Evolutionary conservation across 2,888 invertebrate species (phyloP).

Genomic region (Acleris laterana): DNA sequence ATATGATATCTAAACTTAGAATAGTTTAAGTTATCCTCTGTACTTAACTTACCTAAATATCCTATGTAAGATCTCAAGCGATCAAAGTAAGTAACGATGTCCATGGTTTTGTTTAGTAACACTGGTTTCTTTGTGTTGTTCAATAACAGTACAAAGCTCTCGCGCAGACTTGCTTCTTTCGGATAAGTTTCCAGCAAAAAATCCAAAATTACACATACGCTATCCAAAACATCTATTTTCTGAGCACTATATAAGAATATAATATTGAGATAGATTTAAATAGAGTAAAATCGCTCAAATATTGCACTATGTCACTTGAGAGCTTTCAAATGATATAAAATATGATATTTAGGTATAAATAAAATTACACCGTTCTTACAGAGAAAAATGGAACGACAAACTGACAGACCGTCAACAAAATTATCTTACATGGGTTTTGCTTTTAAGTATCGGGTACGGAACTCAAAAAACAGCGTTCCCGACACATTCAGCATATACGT

Average conservation of each 20-base stretch:
- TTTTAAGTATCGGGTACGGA: too few relatives aligned
- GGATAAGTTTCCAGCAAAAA: constrained; percentile 55
- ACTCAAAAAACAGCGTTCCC: too few relatives aligned
- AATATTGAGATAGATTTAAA: too few relatives aligned
- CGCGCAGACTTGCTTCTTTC: constrained; percentile 45
- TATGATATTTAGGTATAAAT: too few relatives aligned
- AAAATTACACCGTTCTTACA: too few relatives aligned
- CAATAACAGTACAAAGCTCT: constrained; percentile 48
- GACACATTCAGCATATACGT: too few relatives aligned
- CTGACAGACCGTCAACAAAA: too few relatives aligned
- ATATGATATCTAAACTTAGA: background rate
- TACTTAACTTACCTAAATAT: constrained; percentile 58
- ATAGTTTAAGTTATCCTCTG: background rate
- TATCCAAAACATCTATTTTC: constrained; percentile 57
- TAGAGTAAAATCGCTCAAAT: too few relatives aligned
- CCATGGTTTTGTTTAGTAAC: constrained; percentile 49
- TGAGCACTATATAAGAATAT: constrained; percentile 41
- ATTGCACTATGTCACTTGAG: too few relatives aligned
- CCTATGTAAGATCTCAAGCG: constrained; percentile 56
- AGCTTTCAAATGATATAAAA: too few relatives aligned
- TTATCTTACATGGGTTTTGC: too few relatives aligned
- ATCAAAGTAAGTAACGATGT: constrained; percentile 54
- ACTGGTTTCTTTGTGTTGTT: constrained; percentile 59
- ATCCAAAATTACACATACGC: constrained; percentile 54
- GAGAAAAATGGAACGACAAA: too few relatives aligned